A percentile compares a stretch with the other conserved stretches of the same genome.
Conservation (phyloP, 2,888 invertebrate genomes). For the Melanotus villosus region DNA sequence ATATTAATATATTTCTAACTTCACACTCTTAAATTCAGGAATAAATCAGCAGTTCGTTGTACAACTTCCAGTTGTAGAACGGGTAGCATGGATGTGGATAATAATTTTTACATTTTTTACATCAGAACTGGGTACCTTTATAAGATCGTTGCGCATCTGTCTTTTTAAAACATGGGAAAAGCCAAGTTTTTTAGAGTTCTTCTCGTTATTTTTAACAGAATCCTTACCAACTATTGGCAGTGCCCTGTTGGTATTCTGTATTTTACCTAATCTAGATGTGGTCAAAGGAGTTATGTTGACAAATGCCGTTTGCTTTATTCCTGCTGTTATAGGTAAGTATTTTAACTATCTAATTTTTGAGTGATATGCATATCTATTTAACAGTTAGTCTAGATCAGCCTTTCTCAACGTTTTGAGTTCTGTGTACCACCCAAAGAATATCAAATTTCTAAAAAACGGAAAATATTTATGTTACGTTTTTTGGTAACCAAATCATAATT, state of each 20-base stretch:
- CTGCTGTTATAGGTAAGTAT: conserved; percentile 76
- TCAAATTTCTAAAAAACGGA: too few relatives aligned
- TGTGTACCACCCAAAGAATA: too few relatives aligned
- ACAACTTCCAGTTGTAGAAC: conserved; percentile 75
- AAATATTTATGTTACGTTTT: too few relatives aligned
- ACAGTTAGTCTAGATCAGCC: too few relatives aligned
- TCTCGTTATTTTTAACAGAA: conserved; percentile 79
- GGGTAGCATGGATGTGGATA: conserved; percentile 86
- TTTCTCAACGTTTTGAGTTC: too few relatives aligned
- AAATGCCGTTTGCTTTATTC: conserved; percentile 87
- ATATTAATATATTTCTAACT: background rate
- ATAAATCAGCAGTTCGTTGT: conserved; percentile 76
- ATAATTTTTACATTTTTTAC: conserved; percentile 81
- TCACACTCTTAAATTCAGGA: conserved; percentile 68
- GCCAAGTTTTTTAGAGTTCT: conserved; percentile 72
- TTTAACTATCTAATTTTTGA: too few relatives aligned
- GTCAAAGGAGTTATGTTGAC: conserved; percentile 88
- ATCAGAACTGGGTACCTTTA: conserved; percentile 83
- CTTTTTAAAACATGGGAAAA: conserved; percentile 79
- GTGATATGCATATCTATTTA: too few relatives aligned
- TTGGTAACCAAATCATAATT: too few relatives aligned
- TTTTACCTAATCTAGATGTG: conserved; percentile 86
- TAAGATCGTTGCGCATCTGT: conserved; percentile 79
- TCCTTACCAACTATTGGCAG: conserved; percentile 84
- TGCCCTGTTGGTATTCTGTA: conserved; percentile 80